Evolutionary conservation across 1,140 invertebrate genomes (phyloP).

Genomic region (Brachystomella parvula): DNA sequence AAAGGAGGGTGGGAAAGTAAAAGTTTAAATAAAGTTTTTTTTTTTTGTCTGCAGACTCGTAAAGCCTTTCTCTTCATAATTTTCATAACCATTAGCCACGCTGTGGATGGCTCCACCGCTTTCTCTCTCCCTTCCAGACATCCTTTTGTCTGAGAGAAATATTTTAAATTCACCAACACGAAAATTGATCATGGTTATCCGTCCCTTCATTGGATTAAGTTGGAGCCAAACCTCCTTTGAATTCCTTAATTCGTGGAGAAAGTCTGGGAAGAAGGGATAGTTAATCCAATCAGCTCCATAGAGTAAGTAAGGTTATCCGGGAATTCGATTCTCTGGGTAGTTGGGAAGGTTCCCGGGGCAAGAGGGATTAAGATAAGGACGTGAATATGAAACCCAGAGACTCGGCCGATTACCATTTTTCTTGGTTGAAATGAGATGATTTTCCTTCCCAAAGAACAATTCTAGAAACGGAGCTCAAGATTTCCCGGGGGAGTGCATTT

Average conservation of each 20-base stretch:
- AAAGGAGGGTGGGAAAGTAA: not conserved
- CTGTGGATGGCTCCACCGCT: not conserved
- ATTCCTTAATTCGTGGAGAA: too few relatives aligned
- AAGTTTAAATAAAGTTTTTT: not conserved
- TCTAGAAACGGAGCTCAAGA: not conserved
- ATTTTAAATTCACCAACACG: too few relatives aligned
- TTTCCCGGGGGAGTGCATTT: not conserved
- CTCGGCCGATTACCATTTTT: not conserved
- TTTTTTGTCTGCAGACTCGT: not conserved
- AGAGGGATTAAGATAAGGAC: too few relatives aligned
- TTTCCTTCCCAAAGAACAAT: not conserved
- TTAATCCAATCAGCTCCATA: too few relatives aligned
- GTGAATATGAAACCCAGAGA: conserved; percentile 1
- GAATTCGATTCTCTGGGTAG: not conserved
- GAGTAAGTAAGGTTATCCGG: not conserved
- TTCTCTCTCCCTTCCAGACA: not conserved
- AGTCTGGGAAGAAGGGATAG: too few relatives aligned
- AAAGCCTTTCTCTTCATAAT: not conserved
- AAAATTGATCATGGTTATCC: not conserved
- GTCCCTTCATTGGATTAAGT: not conserved
- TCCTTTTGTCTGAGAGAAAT: not conserved
- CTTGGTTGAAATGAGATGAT: not conserved
- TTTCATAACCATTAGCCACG: not conserved
- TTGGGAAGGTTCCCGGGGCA: too few relatives aligned
- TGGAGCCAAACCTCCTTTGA: not conserved